Evolutionary conservation across 1,140 invertebrate genomes (phyloP), one percentile per base, ranked within the genome.

Genomic region (Cotesia glomerata): DNA sequence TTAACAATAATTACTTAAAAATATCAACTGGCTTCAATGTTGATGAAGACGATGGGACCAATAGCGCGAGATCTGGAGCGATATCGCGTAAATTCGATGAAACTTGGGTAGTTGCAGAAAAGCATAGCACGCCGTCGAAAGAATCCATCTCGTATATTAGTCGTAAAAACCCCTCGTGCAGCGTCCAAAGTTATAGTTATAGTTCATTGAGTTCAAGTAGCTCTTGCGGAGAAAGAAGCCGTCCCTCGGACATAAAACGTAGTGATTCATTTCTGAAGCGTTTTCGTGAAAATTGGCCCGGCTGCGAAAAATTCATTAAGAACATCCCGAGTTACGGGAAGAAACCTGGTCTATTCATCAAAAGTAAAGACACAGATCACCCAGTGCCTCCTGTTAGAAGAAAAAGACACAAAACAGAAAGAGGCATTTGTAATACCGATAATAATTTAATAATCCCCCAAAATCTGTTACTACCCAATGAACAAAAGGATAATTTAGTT

Each of bases 301-400:
- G 74, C 13, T 83, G 80, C 59, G 79, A 83, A 51, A 78, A 74
- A 56, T 68, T 84, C 11, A 74, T 84, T 0, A 79, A 69, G n/a
- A 82, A 77, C 52, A 80, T 84, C 4, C 79, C 80, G 3, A 52
- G 64, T 13, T 54, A 77, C 4, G 32, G 76, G 3, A 77, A 70
- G 9, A 78, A 77, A 26, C 26, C 26, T 26, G 26, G 26, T 18
- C 79, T 80, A 49, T 76, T 81, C 0, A 59, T 75, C 0, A 63
- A 51, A 2, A 45, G 26, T 13, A 71, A 75, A 9, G 9, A 18
- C 52, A n/a, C 52, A 45, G 14, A 74, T 32, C 18, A 45, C 7
- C 81, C 83, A 0, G 76, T 80, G 3, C 74, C 79, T 2, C 82
- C 82, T 0, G 34, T 77, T 0, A 59, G 74, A 32, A 72, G 54